Evolutionary conservation across 2,113 vertebrate genomes (phyloP).

Genomic region (Alethe diademata): DNA sequence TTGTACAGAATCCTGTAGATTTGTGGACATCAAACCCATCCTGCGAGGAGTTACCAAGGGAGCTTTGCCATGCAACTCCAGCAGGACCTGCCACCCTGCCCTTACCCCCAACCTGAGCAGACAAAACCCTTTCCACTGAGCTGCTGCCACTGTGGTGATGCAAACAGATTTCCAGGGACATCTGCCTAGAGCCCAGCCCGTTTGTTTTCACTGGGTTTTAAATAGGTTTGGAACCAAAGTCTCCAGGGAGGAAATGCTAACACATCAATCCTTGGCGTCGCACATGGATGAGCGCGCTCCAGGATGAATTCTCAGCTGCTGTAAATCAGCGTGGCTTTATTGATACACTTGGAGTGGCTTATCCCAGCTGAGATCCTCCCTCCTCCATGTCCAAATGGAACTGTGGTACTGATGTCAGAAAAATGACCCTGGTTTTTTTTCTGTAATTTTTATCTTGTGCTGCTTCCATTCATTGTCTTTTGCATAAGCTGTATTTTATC

Average conservation of each 20-base stretch:
- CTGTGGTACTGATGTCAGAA: neutral
- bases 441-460: neutral
- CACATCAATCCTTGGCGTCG: neutral
- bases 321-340: neutral
- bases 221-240: conserved; percentile 46
- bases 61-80: neutral
- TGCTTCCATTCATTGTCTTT: neutral
- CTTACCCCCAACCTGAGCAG: neutral
- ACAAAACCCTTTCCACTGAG: neutral
- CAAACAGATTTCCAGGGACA: conserved; percentile 21
- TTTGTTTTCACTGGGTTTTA: conserved; percentile 40
- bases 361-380: conserved; percentile 28
- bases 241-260: conserved; percentile 32
- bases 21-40: neutral
- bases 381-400: neutral
- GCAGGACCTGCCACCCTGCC: neutral
- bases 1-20: neutral
- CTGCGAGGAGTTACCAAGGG: neutral
- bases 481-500: neutral
- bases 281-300: neutral
- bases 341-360: neutral
- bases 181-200: conserved; percentile 19
- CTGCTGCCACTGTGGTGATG: neutral
- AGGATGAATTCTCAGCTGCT: conserved; percentile 37
- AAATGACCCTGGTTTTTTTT: neutral